A percentile compares a stretch with the other conserved stretches of the same genome.
These are phyloP conservation scores for Ahaetulla prasina DNA, from an alignment of 2,113 vertebrate genomes.

Conservation along the genomic window DNA sequence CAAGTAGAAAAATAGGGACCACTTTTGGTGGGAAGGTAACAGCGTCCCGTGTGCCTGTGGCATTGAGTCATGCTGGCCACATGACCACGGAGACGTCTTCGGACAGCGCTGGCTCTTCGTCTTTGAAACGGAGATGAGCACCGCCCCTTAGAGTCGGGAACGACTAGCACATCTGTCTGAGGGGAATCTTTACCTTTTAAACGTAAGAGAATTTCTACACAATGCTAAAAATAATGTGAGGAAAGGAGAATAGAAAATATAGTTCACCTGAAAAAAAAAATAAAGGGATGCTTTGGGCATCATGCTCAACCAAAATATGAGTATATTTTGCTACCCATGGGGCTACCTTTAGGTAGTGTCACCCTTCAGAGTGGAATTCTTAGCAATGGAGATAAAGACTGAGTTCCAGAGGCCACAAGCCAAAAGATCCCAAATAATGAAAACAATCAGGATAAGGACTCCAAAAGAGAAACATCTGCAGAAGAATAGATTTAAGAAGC, in stretches of 20 bases:
- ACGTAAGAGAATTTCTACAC: not conserved
- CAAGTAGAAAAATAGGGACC: too few relatives aligned
- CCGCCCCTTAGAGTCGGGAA: too few relatives aligned
- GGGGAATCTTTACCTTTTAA: too few relatives aligned
- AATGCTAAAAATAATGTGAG: not conserved
- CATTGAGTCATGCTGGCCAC: too few relatives aligned
- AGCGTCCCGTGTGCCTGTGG: too few relatives aligned
- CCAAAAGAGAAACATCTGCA: not conserved
- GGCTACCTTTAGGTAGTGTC: not conserved
- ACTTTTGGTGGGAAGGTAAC: too few relatives aligned
- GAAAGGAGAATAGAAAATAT: not conserved
- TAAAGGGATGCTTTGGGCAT: not conserved
- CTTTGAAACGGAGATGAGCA: too few relatives aligned
- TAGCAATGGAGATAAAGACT: not conserved
- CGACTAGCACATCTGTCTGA: too few relatives aligned
- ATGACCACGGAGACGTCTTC: too few relatives aligned
- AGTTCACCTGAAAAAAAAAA: not conserved
- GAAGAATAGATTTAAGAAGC: not conserved
- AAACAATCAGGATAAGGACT: not conserved
- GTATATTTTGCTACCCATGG: not conserved
- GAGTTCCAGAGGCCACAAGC: not conserved
- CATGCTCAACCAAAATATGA: not conserved
- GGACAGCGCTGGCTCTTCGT: too few relatives aligned
- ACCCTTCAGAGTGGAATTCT: not conserved
- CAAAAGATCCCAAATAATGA: not conserved